Base-by-base conservation (phyloP, 2,113 vertebrate species). In the Tor tambroides region DNA sequence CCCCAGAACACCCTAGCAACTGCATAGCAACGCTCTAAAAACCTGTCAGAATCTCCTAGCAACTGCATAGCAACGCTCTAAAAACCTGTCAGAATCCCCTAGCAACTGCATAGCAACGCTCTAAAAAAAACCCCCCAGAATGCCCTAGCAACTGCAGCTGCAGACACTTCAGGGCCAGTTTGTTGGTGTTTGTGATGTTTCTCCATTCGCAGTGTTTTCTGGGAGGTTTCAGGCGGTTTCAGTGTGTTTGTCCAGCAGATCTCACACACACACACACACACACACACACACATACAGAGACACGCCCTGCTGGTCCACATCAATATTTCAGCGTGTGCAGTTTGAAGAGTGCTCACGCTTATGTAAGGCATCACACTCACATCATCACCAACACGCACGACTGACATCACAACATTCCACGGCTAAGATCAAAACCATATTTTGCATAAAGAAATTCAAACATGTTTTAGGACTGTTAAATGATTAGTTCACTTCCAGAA, bases 261-360 rank as follows among this genome's bases (percentile, higher is more conserved):
- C 51, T 19, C 51, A 49, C 46, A 51, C 49, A 15, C 49, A 54
- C 51, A 6, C 17, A 19, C 17, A 8, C 54, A 21, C 54, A 19
- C 51, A 56, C 19, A 56, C 54, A 59, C 54, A 59, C 54, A 59
- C 54, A 59, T 0, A 59, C 56, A 15, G 1, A 87, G 80, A 49
- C 80, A 75, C 76, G 4, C 80, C 75, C 85, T 79, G 43, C 85
- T 35, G 26, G 61, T 61, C 21, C 56, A 15, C 54, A 87, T 86
- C 0, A 87, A 84, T 89, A 83, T 75, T 89, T 87, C n/a, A 87
- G 67, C 38, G 28, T 63, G 51, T 77, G 65, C 80, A 76, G 77
- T 85, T 89, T 85, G 69, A 81, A 59, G 67, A 85, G 86, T 46
- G 38, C 26, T 69, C 28, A 17, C 10, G 9, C 38, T 88, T 81